Base-by-base conservation (phyloP, 2,888 invertebrate genomes). In the Cephus runcator region DNA sequence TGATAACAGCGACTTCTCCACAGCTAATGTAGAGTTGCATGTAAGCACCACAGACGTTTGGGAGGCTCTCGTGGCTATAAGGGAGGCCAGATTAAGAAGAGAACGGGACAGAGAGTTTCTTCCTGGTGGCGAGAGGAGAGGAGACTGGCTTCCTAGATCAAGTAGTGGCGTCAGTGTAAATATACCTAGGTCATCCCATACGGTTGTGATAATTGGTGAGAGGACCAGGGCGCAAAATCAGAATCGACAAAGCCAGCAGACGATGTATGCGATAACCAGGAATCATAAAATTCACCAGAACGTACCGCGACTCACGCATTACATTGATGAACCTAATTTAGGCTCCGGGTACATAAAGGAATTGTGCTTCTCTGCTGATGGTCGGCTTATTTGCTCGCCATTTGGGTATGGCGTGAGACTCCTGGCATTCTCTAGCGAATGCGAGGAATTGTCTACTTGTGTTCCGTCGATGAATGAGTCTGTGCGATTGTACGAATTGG, bases 281-380 rank as follows among this genome's bases (percentile, higher is more conserved):
- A 91, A 91, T 79, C 92, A 92, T 80, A 93, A 92, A 85, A 94
- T 96, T 79, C 92, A 95, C 74, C 94, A 94, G 85, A 98, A 98
- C 91, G 92, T 94, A 33, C 95, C 95, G 23, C 93, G 98, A 73
- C 93, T 98, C 75, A 95, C 97, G 11, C 97, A 97, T 91, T 98
- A 94, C 87, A 93, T 95, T 12, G 95, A 97, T 87, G 98, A 98
- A 90, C 96, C 97, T 0, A 98, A 97, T 88, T 96, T 96, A 23
- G 98, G 97, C 1, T 96, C 96, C 83, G 98, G 98, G 0, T 98
- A 96, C 86, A 98, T 98, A 78, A 98, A 98, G 91, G 98, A 98
- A 89, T 92, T 97, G 73, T 97, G 97, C 86, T 98, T 97, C 91
- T 98, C 98, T 1, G 93, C 96, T 1, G 98, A 98, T 90, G 98